Conservation (phyloP, 2,888 invertebrate genomes). For the Sinelater perroti region DNA sequence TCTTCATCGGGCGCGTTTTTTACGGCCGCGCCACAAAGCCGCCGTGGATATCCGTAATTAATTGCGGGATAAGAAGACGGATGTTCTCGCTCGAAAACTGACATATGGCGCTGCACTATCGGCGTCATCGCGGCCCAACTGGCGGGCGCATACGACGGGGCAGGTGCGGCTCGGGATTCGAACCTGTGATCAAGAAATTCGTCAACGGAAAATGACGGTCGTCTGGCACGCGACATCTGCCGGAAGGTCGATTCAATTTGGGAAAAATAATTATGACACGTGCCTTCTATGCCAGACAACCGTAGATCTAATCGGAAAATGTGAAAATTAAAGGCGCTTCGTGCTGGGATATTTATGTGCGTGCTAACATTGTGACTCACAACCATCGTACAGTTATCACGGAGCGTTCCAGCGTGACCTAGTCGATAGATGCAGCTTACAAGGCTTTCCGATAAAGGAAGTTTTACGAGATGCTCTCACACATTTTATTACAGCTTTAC, state of each 20-base stretch:
- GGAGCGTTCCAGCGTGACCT: too few relatives aligned
- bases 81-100: slow-evolving; percentile 23
- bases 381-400: too few relatives aligned
- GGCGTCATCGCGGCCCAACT: slow-evolving; percentile 23
- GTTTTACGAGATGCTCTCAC: too few relatives aligned
- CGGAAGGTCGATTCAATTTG: slow-evolving; percentile 15
- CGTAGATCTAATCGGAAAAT: too few relatives aligned
- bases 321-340: too few relatives aligned
- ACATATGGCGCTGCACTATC: slow-evolving; percentile 33
- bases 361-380: too few relatives aligned
- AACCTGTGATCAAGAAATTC: slow-evolving; percentile 33
- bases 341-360: too few relatives aligned
- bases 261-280: slow-evolving; percentile 2
- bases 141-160: slow-evolving; percentile 21
- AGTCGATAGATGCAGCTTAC: too few relatives aligned
- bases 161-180: slow-evolving; percentile 28
- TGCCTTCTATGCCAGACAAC: too few relatives aligned
- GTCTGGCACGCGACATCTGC: slow-evolving; percentile 25
- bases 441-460: too few relatives aligned
- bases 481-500: too few relatives aligned
- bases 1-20: slow-evolving; percentile 11
- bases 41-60: slow-evolving; percentile 10
- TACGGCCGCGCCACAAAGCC: slow-evolving; percentile 4
- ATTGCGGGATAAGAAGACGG: slow-evolving; percentile 13
- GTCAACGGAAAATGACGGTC: slow-evolving; percentile 26